Evolutionary conservation across 2,888 invertebrate genomes (phyloP), one percentile per base, ranked within the genome.

Genomic region (Diabrotica balteata): DNA sequence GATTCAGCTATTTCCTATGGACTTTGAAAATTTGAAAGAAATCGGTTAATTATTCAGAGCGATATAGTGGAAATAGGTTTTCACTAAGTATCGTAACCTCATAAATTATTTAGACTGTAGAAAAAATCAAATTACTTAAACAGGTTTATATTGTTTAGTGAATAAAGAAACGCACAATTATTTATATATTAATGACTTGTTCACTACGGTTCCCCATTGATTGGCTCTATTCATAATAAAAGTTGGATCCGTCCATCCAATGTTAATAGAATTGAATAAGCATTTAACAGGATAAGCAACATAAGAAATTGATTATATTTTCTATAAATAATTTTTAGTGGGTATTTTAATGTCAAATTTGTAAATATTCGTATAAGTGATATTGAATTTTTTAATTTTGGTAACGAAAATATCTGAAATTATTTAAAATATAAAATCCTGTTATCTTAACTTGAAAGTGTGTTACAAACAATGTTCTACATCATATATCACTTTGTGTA

Each of bases 231-330:
- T 42, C 10, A 43, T 22, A 77, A 76, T 74, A 73, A 74, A 75
- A 79, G 78, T 79, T 78, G 81, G 77, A 80, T 81, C 81, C 80
- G 81, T 81, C 81, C 81, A 81, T 77, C 77, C 73, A 78, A 72
- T 75, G 72, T 72, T 68, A 63, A 70, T 67, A 68, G 43, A 59
- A 53, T 61, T 65, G 62, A 59, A 59, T 61, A 62, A 65, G 54
- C 62, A 60, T 70, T 63, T 61, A 46, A 32, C 32, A 32, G 32
- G 4, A 32, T 32, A 32, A 32, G 32, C 32, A 32, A 32, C 32
- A 32, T 32, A 32, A 32, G 32, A 32, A 32, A 32, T 32, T 32
- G 32, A 32, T 32, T 59, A 71, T 54, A 54, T 54, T 71, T 64
- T 71, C 68, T 71, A 55, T 66, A 70, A 63, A 65, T 63, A 67